Evolutionary conservation across 2,113 vertebrate genomes (phyloP), one percentile per base, ranked within the genome.

Genomic region (mouse (Mus musculus)): DNA sequence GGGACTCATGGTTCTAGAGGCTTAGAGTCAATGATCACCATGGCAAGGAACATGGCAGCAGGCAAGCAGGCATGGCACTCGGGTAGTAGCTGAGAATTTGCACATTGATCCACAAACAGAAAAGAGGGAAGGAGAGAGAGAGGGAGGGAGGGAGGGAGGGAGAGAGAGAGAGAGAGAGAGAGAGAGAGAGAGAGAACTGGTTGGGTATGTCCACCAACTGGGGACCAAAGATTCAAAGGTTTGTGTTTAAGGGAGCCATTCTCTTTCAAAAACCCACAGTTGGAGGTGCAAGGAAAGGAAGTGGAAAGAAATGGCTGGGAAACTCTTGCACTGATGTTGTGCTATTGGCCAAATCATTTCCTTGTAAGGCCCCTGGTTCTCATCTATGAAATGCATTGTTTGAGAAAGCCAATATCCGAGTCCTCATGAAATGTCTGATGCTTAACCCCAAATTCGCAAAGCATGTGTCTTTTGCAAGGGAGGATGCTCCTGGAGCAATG

Each of bases 271-370:
- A 7, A n/a, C 26, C 13, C n/a, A 84, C n/a, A 42, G 24, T 5
- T 81, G 0, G 36, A 28, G 2, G 42, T 42, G 5, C 10, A 5
- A 52, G 46, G 5, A 56, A 42, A 16, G 2, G 49, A 52, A 24
- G 20, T 4, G 14, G 52, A 19, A 52, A 81, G 6, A 12, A 14
- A 22, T 0, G 0, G 16, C 52, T 63, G 7, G 39, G 56, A 0
- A 20, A 75, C 73, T 42, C 56, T n/a, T 10, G 13, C 1, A 9
- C 20, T 11, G 2, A 12, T 54, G 39, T 3, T 4, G 7, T 72
- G 87, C 33, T 67, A 65, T 82, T 1, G 33, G 16, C 11, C 33
- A 46, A 39, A 11, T 73, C 24, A 67, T 54, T 49, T 80, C 5
- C 20, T 90, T 20, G 49, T 12, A 13, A 22, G 49, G 8, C 20